These are phyloP conservation scores for Fissipunctia ypsillon DNA, from an alignment of 2,888 invertebrate species.

Conservation along the genomic window DNA sequence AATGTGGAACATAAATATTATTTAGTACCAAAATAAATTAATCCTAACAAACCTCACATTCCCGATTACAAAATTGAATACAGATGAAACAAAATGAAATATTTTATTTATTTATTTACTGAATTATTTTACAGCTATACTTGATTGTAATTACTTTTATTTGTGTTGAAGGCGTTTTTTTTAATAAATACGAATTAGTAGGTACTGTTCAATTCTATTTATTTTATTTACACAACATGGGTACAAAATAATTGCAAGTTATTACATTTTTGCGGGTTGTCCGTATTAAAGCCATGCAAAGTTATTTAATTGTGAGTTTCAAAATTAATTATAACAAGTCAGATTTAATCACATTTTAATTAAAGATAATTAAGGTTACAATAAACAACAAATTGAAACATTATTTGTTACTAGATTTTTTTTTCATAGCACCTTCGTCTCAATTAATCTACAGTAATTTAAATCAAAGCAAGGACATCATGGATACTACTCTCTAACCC, in stretches of 20 bases:
- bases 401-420: background rate
- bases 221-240: background rate
- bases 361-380: background rate
- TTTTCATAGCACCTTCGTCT: background rate
- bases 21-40: conserved; percentile 17
- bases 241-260: no score
- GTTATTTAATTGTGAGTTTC: background rate
- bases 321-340: background rate
- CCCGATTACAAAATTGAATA: conserved; percentile 27
- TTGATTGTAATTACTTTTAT: conserved; percentile 4
- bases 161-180: background rate
- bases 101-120: background rate
- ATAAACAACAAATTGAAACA: background rate
- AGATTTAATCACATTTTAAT: background rate
- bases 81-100: background rate
- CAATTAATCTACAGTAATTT: background rate
- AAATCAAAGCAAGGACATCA: background rate
- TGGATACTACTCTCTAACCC: background rate
- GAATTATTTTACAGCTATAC: background rate
- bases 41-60: background rate
- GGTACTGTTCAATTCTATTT: background rate
- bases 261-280: background rate
- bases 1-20: conserved; percentile 19
- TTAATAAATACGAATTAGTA: background rate
- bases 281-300: background rate